These are phyloP conservation scores for Bruchidius siliquastri DNA, from an alignment of 2,888 invertebrate genomes.

Conservation along the genomic window DNA sequence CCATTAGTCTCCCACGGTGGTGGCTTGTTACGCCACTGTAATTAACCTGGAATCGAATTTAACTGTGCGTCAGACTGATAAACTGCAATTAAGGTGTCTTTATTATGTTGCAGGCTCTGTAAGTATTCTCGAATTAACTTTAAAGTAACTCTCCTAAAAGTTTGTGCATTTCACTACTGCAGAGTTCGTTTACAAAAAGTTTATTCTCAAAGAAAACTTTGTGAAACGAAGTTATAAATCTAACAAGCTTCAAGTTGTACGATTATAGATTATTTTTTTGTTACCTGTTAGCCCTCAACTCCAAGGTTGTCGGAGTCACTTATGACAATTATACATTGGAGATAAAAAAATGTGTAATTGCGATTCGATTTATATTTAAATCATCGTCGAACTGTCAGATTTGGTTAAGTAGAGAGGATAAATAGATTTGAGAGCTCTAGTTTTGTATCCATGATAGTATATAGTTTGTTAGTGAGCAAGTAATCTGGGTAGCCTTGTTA, in stretches of 20 bases:
- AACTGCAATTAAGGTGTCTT: background rate
- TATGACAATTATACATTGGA: too few relatives aligned
- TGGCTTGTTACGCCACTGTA: background rate
- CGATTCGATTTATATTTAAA: too few relatives aligned
- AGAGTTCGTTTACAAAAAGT: background rate
- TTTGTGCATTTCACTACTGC: background rate
- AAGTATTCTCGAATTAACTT: background rate
- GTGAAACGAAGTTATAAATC: background rate
- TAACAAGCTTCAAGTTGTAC: background rate
- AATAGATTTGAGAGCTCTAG: too few relatives aligned
- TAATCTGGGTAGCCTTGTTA: too few relatives aligned
- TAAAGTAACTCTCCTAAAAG: background rate
- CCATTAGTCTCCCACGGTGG: too few relatives aligned
- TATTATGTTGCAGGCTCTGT: background rate
- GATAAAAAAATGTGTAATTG: too few relatives aligned
- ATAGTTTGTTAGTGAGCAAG: too few relatives aligned
- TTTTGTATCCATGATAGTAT: too few relatives aligned
- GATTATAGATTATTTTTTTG: background rate
- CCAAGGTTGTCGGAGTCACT: too few relatives aligned
- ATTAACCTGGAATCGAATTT: background rate
- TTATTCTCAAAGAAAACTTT: background rate
- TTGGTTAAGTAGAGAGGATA: too few relatives aligned
- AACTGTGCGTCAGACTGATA: background rate
- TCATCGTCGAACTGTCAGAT: too few relatives aligned
- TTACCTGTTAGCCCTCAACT: too few relatives aligned